A percentile compares a stretch with the other conserved stretches of the same genome.
Conservation (phyloP, 1,140 invertebrate genomes). For the Condylostylus longicornis region DNA sequence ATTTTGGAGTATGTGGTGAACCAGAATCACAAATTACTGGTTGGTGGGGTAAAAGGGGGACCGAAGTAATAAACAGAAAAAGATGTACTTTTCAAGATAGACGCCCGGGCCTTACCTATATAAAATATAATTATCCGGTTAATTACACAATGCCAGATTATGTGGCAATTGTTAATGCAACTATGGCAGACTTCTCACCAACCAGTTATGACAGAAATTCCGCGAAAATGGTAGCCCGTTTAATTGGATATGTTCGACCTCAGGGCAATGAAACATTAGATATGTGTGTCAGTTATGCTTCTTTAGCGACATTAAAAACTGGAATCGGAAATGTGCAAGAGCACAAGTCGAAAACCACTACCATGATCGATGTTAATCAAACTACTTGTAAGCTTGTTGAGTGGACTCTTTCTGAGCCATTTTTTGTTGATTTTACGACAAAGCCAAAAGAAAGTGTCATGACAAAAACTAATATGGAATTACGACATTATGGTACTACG, state of each 20-base stretch:
- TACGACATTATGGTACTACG: constrained; percentile 56
- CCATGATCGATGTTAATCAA: no score
- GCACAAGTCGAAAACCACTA: no score
- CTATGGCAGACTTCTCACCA: constrained; percentile 58
- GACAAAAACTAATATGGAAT: constrained; percentile 68
- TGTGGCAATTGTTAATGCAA: constrained; percentile 69
- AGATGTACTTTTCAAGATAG: constrained; percentile 66
- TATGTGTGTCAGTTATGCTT: constrained; percentile 56
- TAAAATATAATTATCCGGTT: constrained; percentile 72
- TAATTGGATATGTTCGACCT: constrained; percentile 67
- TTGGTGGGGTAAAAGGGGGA: constrained; percentile 78
- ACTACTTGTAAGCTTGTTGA: constrained; percentile 45
- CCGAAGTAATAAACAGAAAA: constrained; percentile 57
- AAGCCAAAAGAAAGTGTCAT: no score
- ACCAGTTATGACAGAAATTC: constrained; percentile 47
- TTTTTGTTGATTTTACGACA: constrained; percentile 48
- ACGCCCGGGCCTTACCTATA: constrained; percentile 72
- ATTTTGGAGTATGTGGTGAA: constrained; percentile 68
- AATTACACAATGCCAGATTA: constrained; percentile 76
- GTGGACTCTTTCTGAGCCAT: constrained; percentile 38
- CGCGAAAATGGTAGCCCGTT: constrained; percentile 52
- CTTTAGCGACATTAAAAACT: constrained; percentile 41
- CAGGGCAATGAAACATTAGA: constrained; percentile 51
- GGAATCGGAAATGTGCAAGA: constrained; percentile 28
- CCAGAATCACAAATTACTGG: constrained; percentile 61